Evolutionary conservation across 2,888 invertebrate genomes (phyloP), one percentile per base, ranked within the genome.

Genomic region (Eupithecia subumbrata): DNA sequence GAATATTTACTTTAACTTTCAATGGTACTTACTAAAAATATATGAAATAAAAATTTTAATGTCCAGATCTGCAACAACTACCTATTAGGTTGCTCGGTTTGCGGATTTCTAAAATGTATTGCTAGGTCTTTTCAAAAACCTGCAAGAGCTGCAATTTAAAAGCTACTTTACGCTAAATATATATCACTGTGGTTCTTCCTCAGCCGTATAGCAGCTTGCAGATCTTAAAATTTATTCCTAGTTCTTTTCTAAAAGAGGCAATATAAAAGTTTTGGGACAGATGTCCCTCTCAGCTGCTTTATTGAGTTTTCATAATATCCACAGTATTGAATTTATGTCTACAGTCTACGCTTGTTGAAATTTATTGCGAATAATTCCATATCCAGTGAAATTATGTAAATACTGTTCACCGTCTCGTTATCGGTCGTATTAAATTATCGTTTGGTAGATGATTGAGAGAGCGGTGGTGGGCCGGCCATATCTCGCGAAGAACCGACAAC

Each of bases 231-330:
- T 67, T 5, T 67, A 40, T 67, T 43, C 14, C 43, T 40, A n/a
- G 40, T 40, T 45, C 68, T 68, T 45, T 68, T 68, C 40, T 68
- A 45, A 68, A 68, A n/a, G 43, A 5, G 0, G 37, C 48, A 66
- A 72, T 52, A 72, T 67, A 40, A 72, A 67, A 67, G n/a, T 52
- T 72, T 52, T 52, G 30, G 2, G 45, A 52, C 72, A 67, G 72
- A 45, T 72, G 72, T 52, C 67, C 22, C 64, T 67, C 2, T 52
- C 66, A 63, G 52, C 70, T 70, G 72, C 30, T 45, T 68, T 56
- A 37, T 22, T 64, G n/a, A 68, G 60, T 75, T 71, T 75, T 60
- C 71, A 60, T 75, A 71, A 71, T 60, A 68, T 75, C 67, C 8
- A 37, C 7, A n/a, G 43, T 66, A 45, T 63, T 63, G 40, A 25